Evolutionary conservation across 2,797 vertebrate species (phyloP).

Genomic region (Sebastes paucispinis): DNA sequence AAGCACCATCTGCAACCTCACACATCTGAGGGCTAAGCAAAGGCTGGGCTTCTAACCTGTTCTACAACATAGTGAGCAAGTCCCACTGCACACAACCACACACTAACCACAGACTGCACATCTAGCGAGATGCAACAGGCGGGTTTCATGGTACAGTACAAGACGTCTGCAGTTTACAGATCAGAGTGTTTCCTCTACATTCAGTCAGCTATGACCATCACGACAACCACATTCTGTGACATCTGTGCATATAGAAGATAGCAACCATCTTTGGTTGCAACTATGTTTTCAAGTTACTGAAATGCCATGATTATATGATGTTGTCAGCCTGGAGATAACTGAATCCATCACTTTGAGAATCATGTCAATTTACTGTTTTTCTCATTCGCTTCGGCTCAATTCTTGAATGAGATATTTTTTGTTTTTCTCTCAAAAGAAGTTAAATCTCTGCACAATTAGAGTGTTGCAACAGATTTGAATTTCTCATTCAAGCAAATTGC

Average conservation of each 20-base stretch:
- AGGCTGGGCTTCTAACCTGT: conserved; percentile 51
- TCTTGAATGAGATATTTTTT: background rate
- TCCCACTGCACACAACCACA: conserved; percentile 21
- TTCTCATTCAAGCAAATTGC: too few species aligned
- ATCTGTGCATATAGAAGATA: background rate
- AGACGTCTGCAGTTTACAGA: background rate
- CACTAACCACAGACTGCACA: conserved; percentile 21
- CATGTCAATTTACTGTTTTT: background rate
- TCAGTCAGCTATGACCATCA: background rate
- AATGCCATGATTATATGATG: background rate
- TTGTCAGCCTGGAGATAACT: background rate
- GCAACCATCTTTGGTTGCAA: background rate
- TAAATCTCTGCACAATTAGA: too few species aligned
- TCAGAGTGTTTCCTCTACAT: conserved; percentile 26
- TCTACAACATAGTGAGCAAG: conserved; percentile 56
- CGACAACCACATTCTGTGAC: background rate
- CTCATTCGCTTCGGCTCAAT: background rate
- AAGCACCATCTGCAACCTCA: background rate
- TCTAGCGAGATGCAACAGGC: background rate
- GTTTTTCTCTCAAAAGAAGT: too few species aligned
- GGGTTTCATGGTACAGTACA: conserved; percentile 1
- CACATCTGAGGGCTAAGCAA: background rate
- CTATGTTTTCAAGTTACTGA: background rate
- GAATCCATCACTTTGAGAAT: background rate
- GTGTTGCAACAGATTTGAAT: too few species aligned